phyloP scores from a whole-genome alignment of 1,140 invertebrate genomes.

The Coelopa frigida region DNA sequence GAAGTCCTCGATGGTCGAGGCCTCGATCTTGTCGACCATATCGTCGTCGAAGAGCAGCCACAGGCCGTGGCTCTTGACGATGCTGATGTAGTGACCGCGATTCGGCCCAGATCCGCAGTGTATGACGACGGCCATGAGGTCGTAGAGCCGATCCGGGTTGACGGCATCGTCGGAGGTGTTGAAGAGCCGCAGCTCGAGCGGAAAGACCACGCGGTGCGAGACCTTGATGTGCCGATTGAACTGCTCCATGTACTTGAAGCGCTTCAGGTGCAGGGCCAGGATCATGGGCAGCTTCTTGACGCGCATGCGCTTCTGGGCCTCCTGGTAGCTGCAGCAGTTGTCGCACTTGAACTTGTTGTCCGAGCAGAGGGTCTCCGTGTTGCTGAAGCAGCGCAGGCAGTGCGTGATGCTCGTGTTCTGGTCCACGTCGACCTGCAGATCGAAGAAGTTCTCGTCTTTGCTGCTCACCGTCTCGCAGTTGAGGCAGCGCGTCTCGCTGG shows the following conservation, averaged over 20 bases:
- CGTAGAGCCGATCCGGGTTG: constrained; percentile 95
- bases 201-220: constrained; percentile 97
- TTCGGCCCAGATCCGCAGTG: constrained; percentile 99
- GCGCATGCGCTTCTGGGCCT: constrained; percentile 95
- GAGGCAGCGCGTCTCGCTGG: constrained; percentile 97
- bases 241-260: constrained; percentile 99
- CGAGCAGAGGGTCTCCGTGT: constrained; percentile 97
- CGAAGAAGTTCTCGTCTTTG: constrained; percentile 99
- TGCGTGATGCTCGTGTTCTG: constrained; percentile 99
- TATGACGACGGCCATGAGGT: constrained; percentile 97
- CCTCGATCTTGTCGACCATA: constrained; percentile 99
- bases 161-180: constrained; percentile 98
- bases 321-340: constrained; percentile 98
- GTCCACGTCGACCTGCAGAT: constrained; percentile 98
- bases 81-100: constrained; percentile 98
- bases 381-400: constrained; percentile 94
- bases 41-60: constrained; percentile 99
- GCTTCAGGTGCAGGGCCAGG: constrained; percentile 93
- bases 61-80: constrained; percentile 98
- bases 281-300: constrained; percentile 98
- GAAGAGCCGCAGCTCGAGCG: constrained; percentile 92
- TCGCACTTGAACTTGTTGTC: constrained; percentile 99
- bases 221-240: constrained; percentile 98
- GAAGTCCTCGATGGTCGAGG: constrained; percentile 98
- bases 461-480: constrained; percentile 99